These are phyloP conservation scores for Prunella strophiata DNA, from an alignment of 2,797 vertebrate genomes.

Conservation along the genomic window DNA sequence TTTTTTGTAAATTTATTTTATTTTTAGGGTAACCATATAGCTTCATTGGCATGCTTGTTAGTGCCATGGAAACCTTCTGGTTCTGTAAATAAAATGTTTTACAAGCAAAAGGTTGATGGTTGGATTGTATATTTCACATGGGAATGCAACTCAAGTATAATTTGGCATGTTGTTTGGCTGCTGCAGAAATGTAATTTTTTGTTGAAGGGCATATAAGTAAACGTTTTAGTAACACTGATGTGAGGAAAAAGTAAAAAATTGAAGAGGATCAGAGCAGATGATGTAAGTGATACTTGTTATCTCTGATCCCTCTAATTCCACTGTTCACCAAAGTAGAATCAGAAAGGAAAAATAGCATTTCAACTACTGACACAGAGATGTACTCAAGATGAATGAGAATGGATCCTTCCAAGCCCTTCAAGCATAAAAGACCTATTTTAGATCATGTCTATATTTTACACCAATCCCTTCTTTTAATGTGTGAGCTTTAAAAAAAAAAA, in stretches of 20 bases:
- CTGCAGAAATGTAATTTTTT: neutral
- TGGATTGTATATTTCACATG: neutral
- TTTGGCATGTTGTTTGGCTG: neutral
- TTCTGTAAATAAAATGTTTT: neutral
- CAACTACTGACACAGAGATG: neutral
- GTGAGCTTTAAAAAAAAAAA: neutral
- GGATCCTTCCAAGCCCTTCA: neutral
- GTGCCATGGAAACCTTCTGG: neutral
- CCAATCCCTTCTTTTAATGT: neutral
- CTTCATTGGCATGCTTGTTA: neutral
- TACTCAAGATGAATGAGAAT: neutral
- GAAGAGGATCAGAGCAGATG: neutral
- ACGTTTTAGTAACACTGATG: neutral
- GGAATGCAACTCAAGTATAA: neutral
- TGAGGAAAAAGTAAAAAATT: neutral
- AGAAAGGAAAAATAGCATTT: neutral
- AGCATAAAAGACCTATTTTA: neutral
- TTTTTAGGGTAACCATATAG: neutral
- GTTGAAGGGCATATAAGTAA: neutral
- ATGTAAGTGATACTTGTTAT: neutral
- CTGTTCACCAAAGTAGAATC: neutral
- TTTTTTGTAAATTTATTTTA: neutral
- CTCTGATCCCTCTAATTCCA: neutral
- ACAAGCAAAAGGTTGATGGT: neutral
- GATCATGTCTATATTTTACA: neutral